A percentile compares a stretch with the other conserved stretches of the same genome.
These are phyloP conservation scores for Plecturocebus donacophilus DNA, from an alignment of 2,113 vertebrate genomes.

Conservation along the genomic window DNA sequence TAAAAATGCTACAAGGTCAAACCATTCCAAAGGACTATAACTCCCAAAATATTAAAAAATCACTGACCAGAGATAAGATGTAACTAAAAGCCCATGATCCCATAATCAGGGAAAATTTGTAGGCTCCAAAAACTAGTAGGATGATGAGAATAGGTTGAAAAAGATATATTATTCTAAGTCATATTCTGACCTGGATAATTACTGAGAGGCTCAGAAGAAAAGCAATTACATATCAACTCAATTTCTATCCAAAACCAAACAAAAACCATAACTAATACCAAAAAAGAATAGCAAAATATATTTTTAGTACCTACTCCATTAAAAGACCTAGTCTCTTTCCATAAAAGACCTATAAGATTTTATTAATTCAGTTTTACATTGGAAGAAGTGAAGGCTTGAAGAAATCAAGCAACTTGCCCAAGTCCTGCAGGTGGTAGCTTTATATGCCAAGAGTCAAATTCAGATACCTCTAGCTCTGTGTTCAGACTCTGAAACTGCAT, in stretches of 20 bases:
- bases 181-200: neutral
- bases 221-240: neutral
- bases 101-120: neutral
- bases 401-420: neutral
- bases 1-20: neutral
- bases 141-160: neutral
- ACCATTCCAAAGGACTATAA: neutral
- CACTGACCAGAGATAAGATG: neutral
- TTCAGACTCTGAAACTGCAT: neutral
- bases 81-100: neutral
- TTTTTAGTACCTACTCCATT: neutral
- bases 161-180: neutral
- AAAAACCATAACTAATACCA: neutral
- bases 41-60: neutral
- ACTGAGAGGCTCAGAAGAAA: neutral
- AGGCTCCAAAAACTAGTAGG: neutral
- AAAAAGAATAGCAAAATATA: neutral
- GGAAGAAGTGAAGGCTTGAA: neutral
- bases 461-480: neutral
- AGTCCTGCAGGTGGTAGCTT: neutral
- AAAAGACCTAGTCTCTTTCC: neutral
- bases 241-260: neutral
- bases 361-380: neutral
- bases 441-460: neutral
- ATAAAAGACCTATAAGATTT: neutral